phyloP scores from a whole-genome alignment of 2,888 invertebrate species.

The Lasius platythorax region DNA sequence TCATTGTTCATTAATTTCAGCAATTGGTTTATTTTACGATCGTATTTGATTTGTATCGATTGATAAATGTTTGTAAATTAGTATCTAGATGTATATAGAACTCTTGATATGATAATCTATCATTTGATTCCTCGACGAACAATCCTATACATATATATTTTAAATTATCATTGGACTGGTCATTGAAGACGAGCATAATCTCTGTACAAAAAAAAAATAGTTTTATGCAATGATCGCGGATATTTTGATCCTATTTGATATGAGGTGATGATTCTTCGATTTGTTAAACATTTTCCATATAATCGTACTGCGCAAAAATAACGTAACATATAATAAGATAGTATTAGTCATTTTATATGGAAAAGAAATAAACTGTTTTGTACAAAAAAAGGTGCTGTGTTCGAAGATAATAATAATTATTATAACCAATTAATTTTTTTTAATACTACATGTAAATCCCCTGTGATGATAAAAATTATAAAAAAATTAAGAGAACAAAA shows the following conservation, averaged over 20 bases:
- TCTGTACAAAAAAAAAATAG: slow-evolving; percentile 16
- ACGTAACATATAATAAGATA: slow-evolving; percentile 69
- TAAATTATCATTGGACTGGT: slow-evolving; percentile 27
- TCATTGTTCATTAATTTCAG: not conserved
- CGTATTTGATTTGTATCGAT: slow-evolving; percentile 17
- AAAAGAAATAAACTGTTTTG: slow-evolving; percentile 73
- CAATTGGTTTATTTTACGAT: slow-evolving; percentile 13
- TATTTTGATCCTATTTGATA: slow-evolving; percentile 48
- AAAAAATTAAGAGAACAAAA: not conserved
- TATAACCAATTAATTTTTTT: not conserved
- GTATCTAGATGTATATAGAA: slow-evolving; percentile 44
- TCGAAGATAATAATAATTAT: not conserved
- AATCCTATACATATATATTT: slow-evolving; percentile 43
- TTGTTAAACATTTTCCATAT: slow-evolving; percentile 64
- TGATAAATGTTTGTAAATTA: slow-evolving; percentile 51
- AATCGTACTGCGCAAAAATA: slow-evolving; percentile 67
- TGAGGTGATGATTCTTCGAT: slow-evolving; percentile 44
- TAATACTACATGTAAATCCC: not conserved
- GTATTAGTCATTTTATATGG: slow-evolving; percentile 77
- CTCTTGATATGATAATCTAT: slow-evolving; percentile 33
- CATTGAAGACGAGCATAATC: slow-evolving; percentile 23
- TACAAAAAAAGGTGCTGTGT: slow-evolving; percentile 61
- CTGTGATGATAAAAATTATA: not conserved
- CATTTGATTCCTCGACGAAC: slow-evolving; percentile 27
- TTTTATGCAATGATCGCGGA: slow-evolving; percentile 10